Evolutionary conservation across 2,888 invertebrate genomes (phyloP).

Genomic region (Tridacna crocea): DNA sequence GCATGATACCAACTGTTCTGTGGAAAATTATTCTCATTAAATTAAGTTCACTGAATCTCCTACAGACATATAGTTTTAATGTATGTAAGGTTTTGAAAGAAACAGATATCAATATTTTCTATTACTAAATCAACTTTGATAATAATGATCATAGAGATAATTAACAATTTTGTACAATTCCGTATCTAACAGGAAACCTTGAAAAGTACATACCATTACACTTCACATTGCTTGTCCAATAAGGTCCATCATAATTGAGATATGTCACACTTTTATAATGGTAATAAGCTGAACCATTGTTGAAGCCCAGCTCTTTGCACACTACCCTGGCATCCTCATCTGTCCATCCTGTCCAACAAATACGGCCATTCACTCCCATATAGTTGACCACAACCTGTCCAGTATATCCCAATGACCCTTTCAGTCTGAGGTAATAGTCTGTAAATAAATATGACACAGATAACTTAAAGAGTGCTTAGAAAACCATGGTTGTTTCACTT

Average conservation of each 20-base stretch:
- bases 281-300: constrained; percentile 74
- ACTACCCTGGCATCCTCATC: constrained; percentile 74
- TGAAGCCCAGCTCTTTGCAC: constrained; percentile 73
- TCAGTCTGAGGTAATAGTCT: constrained; percentile 64
- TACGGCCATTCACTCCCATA: constrained; percentile 72
- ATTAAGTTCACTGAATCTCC: too few relatives aligned
- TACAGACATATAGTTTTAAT: too few relatives aligned
- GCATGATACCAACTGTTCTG: too few relatives aligned
- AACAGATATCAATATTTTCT: too few relatives aligned
- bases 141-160: too few relatives aligned
- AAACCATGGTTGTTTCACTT: too few relatives aligned
- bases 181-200: neutral
- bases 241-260: constrained; percentile 83
- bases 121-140: too few relatives aligned
- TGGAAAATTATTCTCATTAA: too few relatives aligned
- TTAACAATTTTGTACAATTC: too few relatives aligned
- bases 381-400: constrained; percentile 72
- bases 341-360: constrained; percentile 75
- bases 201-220: constrained; percentile 58
- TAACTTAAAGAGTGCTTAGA: too few relatives aligned
- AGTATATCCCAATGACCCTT: constrained; percentile 69
- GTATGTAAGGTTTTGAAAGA: too few relatives aligned
- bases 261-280: constrained; percentile 73
- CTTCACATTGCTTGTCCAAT: constrained; percentile 86
- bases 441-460: neutral